Conservation (phyloP, 92 coral and sea anemone species). For the Blastomussa wellsi region DNA sequence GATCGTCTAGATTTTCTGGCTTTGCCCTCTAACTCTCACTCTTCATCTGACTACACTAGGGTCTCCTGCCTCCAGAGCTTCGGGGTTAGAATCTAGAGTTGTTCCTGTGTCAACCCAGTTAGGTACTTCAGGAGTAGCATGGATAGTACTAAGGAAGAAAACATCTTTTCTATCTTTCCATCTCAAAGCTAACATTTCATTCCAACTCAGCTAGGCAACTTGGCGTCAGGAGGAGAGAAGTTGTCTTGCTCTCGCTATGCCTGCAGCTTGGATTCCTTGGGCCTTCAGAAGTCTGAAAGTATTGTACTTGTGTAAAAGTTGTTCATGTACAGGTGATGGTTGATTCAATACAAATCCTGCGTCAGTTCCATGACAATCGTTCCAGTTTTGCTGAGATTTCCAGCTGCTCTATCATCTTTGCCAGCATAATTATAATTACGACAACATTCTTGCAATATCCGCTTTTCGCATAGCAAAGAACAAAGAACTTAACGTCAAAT, state of each 20-base stretch:
- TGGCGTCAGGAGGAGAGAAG: constrained; percentile 41
- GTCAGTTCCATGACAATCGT: constrained; percentile 53
- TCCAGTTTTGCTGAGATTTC: constrained; percentile 50
- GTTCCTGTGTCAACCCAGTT: constrained; percentile 41
- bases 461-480: constrained; percentile 50
- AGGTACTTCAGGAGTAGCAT: constrained; percentile 53
- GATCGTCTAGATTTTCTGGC: constrained; percentile 32
- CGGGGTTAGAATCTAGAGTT: constrained; percentile 35
- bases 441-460: constrained; percentile 52
- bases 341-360: constrained; percentile 29
- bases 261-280: constrained; percentile 40
- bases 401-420: constrained; percentile 42
- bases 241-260: constrained; percentile 44
- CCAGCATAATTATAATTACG: constrained; percentile 58
- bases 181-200: constrained; percentile 44
- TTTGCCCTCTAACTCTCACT: constrained; percentile 33
- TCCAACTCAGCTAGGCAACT: constrained; percentile 46
- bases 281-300: constrained; percentile 33
- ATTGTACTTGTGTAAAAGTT: constrained; percentile 58
- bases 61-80: constrained; percentile 20
- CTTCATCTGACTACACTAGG: constrained; percentile 35
- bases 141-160: constrained; percentile 42
- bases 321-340: constrained; percentile 47
- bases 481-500: constrained; percentile 54
- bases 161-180: constrained; percentile 51